Conservation (phyloP, 2,797 vertebrate species). For the Enoplosus armatus region DNA sequence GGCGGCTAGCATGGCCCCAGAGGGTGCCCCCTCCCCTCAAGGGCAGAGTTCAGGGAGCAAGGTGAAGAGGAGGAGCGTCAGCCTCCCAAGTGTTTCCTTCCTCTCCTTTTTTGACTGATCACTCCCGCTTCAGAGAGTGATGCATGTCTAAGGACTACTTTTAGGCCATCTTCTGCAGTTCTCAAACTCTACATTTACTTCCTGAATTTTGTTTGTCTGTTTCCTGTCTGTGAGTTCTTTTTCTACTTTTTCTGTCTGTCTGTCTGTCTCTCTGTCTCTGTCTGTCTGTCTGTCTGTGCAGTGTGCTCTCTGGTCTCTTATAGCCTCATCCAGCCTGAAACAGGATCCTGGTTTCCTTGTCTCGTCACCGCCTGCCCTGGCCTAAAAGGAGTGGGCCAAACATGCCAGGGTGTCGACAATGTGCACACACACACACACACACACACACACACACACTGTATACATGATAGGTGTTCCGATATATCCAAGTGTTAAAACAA, state of each 20-base stretch:
- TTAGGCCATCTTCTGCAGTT: background rate
- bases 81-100: constrained; percentile 17
- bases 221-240: constrained; percentile 24
- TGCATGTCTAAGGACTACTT: background rate
- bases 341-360: constrained; percentile 86
- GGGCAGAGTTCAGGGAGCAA: constrained; percentile 53
- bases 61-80: constrained; percentile 24
- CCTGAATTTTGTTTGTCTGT: background rate
- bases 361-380: constrained; percentile 72
- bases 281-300: constrained; percentile 54
- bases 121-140: constrained; percentile 30
- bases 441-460: constrained; percentile 23
- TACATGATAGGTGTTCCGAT: constrained; percentile 9
- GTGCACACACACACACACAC: constrained; percentile 12
- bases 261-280: background rate
- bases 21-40: constrained; percentile 55
- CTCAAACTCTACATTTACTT: background rate
- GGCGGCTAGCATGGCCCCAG: constrained; percentile 89
- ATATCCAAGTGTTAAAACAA: constrained; percentile 19
- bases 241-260: constrained; percentile 39
- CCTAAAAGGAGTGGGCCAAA: constrained; percentile 79
- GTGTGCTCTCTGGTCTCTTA: constrained; percentile 82
- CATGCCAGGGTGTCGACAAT: constrained; percentile 76
- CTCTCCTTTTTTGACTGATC: constrained; percentile 2
- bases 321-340: constrained; percentile 91